A percentile compares a stretch with the other conserved stretches of the same genome.
Conservation (phyloP, 2,113 vertebrate species). For the Nycticryphes semicollaris region DNA sequence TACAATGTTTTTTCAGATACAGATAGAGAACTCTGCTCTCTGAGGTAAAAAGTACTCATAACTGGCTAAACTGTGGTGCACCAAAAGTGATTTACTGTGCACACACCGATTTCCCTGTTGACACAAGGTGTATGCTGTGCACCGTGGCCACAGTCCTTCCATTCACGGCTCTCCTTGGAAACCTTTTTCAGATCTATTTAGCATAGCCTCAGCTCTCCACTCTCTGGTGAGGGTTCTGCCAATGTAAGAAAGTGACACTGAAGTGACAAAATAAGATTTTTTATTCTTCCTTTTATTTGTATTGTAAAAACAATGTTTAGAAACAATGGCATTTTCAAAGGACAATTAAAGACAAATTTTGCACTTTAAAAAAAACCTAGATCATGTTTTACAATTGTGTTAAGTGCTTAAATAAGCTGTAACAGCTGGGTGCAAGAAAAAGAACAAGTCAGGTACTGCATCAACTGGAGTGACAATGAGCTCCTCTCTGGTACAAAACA, state of each 20-base stretch:
- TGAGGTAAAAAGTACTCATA: neutral
- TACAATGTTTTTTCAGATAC: neutral
- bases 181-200: neutral
- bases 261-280: neutral
- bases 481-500: slow-evolving; percentile 18
- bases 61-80: neutral
- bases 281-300: neutral
- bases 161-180: neutral
- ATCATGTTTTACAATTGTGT: neutral
- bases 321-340: neutral
- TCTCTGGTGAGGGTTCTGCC: neutral
- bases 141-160: accelerated
- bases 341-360: neutral
- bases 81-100: neutral
- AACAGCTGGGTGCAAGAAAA: neutral
- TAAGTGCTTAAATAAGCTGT: slow-evolving; percentile 5
- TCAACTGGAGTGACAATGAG: neutral
- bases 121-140: neutral
- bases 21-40: neutral
- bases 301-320: neutral
- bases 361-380: neutral
- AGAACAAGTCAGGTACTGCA: slow-evolving; percentile 22
- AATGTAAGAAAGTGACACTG: neutral
- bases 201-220: neutral
- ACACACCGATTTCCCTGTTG: neutral